These are phyloP conservation scores for Taeniopygia guttata DNA, from an alignment of 2,797 vertebrate species.

Conservation along the genomic window DNA sequence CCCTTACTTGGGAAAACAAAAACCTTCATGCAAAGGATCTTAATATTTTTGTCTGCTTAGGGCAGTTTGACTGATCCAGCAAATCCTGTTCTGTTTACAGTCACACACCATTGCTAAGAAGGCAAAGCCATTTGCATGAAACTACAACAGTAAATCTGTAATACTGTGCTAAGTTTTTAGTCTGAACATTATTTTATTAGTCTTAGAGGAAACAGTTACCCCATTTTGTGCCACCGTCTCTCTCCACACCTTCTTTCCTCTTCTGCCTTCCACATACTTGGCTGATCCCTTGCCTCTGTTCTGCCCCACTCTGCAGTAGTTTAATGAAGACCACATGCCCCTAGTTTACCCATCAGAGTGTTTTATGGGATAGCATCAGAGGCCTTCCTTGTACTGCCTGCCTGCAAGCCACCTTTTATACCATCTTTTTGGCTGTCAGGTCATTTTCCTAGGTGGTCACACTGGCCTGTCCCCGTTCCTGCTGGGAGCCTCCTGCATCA, in stretches of 20 bases:
- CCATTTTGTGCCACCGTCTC: not conserved
- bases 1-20: not conserved
- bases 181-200: not conserved
- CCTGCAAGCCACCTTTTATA: not conserved
- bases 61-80: not conserved
- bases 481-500: not conserved
- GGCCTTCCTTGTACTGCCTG: not conserved
- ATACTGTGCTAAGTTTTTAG: not conserved
- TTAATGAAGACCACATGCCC: not conserved
- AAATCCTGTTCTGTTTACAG: not conserved
- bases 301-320: not conserved
- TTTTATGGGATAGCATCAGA: accelerated
- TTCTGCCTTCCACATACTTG: not conserved
- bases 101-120: not conserved
- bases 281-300: not conserved
- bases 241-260: not conserved
- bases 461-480: not conserved
- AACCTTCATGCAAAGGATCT: not conserved
- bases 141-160: not conserved
- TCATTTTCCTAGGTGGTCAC: not conserved
- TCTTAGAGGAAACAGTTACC: not conserved
- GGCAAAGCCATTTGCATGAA: not conserved
- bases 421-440: not conserved
- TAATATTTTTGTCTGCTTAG: not conserved
- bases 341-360: not conserved